Percentiles rank a stretch among this genome's conserved stretches.
These are phyloP conservation scores for Halictus rubicundus DNA, from an alignment of 1,140 invertebrate genomes.

Conservation along the genomic window DNA sequence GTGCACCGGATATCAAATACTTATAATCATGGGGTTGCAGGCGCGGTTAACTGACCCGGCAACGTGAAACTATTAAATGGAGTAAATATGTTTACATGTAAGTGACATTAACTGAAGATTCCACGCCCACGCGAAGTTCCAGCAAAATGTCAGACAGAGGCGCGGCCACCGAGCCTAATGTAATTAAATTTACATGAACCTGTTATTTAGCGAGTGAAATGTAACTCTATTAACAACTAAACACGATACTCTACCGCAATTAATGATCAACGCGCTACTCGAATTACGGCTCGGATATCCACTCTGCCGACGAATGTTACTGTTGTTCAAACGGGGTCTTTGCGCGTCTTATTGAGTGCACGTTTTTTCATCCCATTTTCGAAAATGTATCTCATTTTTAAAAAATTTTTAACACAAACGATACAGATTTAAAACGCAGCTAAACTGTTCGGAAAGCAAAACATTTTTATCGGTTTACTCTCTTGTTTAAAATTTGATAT, in stretches of 20 bases:
- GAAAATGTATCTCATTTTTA: neutral
- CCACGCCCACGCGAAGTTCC: neutral
- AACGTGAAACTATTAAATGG: neutral
- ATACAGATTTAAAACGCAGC: too few species aligned
- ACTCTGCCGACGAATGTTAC: too few species aligned
- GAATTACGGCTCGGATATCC: neutral
- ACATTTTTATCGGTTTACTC: too few species aligned
- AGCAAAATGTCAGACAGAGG: neutral
- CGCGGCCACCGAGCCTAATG: conserved; percentile 8
- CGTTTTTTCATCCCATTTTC: neutral
- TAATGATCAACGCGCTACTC: neutral
- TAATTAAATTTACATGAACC: conserved; percentile 2
- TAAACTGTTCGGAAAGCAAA: too few species aligned
- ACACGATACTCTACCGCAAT: conserved; percentile 13
- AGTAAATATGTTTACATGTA: conserved; percentile 18
- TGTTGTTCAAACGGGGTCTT: too few species aligned
- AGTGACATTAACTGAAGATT: conserved; percentile 24
- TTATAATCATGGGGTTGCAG: neutral
- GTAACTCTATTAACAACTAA: conserved; percentile 2
- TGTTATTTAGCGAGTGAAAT: conserved; percentile 5
- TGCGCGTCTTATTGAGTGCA: too few species aligned
- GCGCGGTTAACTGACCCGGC: neutral
- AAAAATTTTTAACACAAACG: too few species aligned
- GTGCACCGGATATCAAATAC: too few species aligned
- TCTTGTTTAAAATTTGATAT: too few species aligned